These are phyloP conservation scores for Paracentrotus lividus DNA, from an alignment of 53 echinoderm and acorn worm genomes.

Conservation along the genomic window DNA sequence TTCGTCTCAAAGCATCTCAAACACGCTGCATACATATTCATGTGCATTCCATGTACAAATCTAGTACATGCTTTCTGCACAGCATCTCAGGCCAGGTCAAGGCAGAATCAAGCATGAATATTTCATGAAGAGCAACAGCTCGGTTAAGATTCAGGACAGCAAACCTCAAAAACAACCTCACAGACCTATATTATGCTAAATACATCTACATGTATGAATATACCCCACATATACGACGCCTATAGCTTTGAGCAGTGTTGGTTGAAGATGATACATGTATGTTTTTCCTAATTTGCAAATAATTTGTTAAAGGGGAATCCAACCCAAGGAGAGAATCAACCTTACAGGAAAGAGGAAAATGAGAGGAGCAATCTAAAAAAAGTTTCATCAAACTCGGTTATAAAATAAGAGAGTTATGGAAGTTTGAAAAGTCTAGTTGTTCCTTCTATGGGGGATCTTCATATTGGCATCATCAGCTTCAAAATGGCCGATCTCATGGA, in stretches of 20 bases:
- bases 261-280: not conserved
- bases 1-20: not conserved
- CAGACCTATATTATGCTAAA: not conserved
- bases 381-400: too few relatives aligned
- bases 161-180: conserved; percentile 37
- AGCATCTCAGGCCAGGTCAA: not conserved
- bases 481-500: too few relatives aligned
- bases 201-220: not conserved
- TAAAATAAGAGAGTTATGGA: too few relatives aligned
- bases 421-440: too few relatives aligned
- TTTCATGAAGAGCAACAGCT: conserved; percentile 52
- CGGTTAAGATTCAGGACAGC: conserved; percentile 22
- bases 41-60: not conserved
- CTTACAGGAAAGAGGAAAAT: too few relatives aligned
- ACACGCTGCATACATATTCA: conserved; percentile 5
- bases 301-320: too few relatives aligned
- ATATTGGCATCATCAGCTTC: too few relatives aligned
- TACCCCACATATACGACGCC: not conserved
- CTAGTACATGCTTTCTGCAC: not conserved
- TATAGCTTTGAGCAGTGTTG: not conserved
- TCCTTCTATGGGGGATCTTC: too few relatives aligned
- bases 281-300: not conserved
- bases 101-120: conserved; percentile 42
- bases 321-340: too few relatives aligned
- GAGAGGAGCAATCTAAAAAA: too few relatives aligned